These are phyloP conservation scores for Drosophila fuyamai DNA, from an alignment of 1,140 invertebrate species.

Conservation along the genomic window DNA sequence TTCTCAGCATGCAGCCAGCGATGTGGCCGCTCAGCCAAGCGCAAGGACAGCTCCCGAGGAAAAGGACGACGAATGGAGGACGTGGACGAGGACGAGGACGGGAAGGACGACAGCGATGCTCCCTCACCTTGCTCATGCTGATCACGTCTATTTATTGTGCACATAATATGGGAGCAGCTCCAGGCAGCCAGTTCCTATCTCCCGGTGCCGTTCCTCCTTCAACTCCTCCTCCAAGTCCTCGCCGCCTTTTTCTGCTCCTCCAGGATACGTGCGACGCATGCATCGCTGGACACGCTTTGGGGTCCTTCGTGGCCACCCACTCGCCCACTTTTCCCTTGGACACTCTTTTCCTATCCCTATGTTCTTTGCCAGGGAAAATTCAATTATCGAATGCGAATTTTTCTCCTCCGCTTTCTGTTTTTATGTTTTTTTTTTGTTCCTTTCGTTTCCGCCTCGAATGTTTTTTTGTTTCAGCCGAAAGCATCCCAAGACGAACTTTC, in stretches of 20 bases:
- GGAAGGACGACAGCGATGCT: conserved; percentile 48
- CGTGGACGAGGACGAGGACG: conserved; percentile 11
- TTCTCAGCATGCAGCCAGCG: conserved; percentile 72
- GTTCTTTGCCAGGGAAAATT: conserved; percentile 71
- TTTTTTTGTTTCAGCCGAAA: conserved; percentile 78
- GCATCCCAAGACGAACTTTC: conserved; percentile 75
- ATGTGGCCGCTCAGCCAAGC: conserved; percentile 70
- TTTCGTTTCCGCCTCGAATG: conserved; percentile 78
- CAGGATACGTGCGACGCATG: conserved; percentile 78
- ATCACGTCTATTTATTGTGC: conserved; percentile 85
- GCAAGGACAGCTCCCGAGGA: conserved; percentile 60
- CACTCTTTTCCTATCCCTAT: conserved; percentile 50
- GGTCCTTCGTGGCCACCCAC: conserved; percentile 21
- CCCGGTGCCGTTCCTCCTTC: conserved; percentile 10
- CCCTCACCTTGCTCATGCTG: conserved; percentile 73
- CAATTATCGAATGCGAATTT: conserved; percentile 84
- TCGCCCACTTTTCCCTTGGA: conserved; percentile 17
- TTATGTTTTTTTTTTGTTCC: conserved; percentile 57
- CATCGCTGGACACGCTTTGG: conserved; percentile 77
- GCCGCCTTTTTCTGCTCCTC: conserved; percentile 47
- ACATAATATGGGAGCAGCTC: conserved; percentile 84
- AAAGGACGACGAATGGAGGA: conserved; percentile 11
- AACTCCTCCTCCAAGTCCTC: conserved; percentile 7
- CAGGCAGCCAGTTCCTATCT: background rate
- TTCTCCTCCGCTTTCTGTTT: conserved; percentile 56